Base-by-base conservation (phyloP, 2,888 invertebrate genomes). In the Petrolisthes cinctipes region DNA sequence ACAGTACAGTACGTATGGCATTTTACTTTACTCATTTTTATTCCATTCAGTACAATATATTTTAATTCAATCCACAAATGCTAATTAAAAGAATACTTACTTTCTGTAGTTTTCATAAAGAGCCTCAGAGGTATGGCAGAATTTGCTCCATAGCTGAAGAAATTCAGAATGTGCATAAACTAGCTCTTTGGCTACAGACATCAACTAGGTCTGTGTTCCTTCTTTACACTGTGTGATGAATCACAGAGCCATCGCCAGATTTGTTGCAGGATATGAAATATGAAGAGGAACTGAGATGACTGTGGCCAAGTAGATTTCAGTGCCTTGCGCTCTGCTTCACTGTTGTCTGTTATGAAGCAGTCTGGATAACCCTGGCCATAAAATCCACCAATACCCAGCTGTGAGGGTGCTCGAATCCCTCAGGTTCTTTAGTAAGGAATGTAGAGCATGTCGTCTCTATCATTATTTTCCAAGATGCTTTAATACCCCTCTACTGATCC, bases 101-200 rank as follows among this genome's bases (percentile, higher is more conserved):
- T 57, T 81, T 20, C 20, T 81, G 56, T 81, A 81, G 17, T 81
- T 20, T 11, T 57, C 81, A 53, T 57, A 54, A n/a, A 56, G 11
- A 53, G 5, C 54, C 20, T 54, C 81, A 20, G 56, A 17, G 14
- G 23, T 81, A 54, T 81, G 81, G 5, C 7, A 57, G 7, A 81
- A 81, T 7, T n/a, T n/a, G 56, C n/a, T 4, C 79, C 81, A 81
- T 54, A 17, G 23, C 4, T 81, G 17, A 57, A 37, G 6, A 81
- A 54, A 81, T 14, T 54, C 57, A 81, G 81, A 81, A 17, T 81
- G 6, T 20, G 81, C 81, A 81, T 81, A 81, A 5, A 81, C 61
- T 23, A 81, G 17, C 61, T 81, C 56, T 53, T 81, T 81, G 20
- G 81, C 81, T 57, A 81, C 23, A 11, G 5, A 6, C 54, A 81